phyloP scores from a whole-genome alignment of 2,113 vertebrate species.

The Panthera leo region DNA sequence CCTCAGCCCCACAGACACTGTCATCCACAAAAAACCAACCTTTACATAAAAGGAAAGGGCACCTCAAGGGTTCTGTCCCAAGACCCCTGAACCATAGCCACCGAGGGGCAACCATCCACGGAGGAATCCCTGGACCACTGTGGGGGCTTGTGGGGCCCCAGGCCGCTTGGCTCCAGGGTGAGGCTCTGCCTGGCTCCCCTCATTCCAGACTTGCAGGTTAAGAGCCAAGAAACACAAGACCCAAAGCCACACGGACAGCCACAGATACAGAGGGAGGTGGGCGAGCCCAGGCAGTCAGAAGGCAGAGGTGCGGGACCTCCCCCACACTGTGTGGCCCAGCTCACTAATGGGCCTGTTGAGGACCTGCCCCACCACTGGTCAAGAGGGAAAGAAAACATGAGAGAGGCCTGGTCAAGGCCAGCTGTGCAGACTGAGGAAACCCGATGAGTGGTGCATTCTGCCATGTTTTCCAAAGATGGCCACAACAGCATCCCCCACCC shows the following conservation, averaged over 20 bases:
- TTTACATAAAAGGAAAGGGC: neutral
- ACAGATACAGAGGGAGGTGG: neutral
- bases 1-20: neutral
- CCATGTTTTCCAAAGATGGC: neutral
- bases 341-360: neutral
- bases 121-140: neutral
- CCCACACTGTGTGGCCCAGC: neutral
- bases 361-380: neutral
- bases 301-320: neutral
- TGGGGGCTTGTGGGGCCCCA: neutral
- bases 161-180: neutral
- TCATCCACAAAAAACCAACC: neutral
- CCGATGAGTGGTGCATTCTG: neutral
- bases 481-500: neutral
- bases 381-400: neutral
- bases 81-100: neutral
- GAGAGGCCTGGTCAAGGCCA: neutral
- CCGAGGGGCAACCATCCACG: neutral
- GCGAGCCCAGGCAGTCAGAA: neutral
- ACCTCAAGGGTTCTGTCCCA: neutral
- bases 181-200: neutral
- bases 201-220: neutral
- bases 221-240: conserved; percentile 10
- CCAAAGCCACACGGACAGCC: neutral
- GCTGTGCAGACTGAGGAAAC: neutral